Evolutionary conservation across 2,113 vertebrate species (phyloP).

Genomic region (Catharus bicknelli): DNA sequence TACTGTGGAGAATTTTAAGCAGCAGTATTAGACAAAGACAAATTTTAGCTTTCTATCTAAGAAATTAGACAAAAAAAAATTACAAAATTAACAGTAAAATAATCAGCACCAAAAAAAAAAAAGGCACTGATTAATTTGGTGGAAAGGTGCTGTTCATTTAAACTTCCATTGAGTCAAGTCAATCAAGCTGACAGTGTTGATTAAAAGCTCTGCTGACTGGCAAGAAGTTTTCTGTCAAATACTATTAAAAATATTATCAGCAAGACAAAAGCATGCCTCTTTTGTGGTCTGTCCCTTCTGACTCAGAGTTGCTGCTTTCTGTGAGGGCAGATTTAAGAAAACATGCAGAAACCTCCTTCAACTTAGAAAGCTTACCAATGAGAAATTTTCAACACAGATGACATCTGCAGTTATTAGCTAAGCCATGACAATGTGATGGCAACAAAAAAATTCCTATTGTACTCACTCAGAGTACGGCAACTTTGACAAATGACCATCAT

Average conservation of each 20-base stretch:
- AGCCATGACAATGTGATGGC: not conserved
- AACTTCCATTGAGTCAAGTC: not conserved
- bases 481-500: not conserved
- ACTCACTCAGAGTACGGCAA: not conserved
- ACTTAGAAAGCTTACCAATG: not conserved
- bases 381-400: not conserved
- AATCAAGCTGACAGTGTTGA: not conserved
- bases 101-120: not conserved
- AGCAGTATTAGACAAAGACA: not conserved
- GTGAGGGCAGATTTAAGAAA: not conserved
- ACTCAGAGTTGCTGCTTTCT: not conserved
- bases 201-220: not conserved
- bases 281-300: not conserved
- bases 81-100: not conserved
- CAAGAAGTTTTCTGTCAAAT: not conserved
- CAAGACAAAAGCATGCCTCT: not conserved
- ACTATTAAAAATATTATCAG: not conserved
- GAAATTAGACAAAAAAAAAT: not conserved
- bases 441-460: not conserved
- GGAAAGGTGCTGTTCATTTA: not conserved
- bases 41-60: not conserved
- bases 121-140: not conserved
- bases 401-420: not conserved
- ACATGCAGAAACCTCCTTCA: not conserved
- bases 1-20: not conserved